Evolutionary conservation across 2,113 vertebrate species (phyloP).

Genomic region (Callorhinus ursinus): DNA sequence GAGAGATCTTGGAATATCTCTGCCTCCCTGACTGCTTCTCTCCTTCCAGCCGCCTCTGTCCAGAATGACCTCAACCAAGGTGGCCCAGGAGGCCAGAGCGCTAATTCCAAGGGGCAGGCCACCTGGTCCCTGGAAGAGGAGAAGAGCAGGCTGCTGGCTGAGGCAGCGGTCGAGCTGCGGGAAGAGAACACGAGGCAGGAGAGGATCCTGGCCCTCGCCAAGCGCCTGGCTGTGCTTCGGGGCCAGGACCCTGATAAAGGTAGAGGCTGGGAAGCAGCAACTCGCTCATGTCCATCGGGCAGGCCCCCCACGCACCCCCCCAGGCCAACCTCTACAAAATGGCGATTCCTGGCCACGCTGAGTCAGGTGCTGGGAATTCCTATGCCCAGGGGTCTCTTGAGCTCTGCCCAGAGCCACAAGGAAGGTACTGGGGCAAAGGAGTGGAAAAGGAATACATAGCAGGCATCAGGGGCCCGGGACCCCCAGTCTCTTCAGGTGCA

Average conservation of each 20-base stretch:
- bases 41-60: conserved; percentile 79
- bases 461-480: neutral
- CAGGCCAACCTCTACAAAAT: neutral
- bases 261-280: conserved; percentile 67
- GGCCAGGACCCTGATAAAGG: conserved; percentile 94
- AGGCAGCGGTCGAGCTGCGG: conserved; percentile 90
- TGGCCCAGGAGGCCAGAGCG: conserved; percentile 66
- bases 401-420: neutral
- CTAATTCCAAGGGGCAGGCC: conserved; percentile 84
- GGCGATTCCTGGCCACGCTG: neutral
- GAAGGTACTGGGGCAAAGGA: neutral
- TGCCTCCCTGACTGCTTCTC: neutral
- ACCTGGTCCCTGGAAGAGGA: conserved; percentile 89
- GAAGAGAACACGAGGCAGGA: conserved; percentile 91
- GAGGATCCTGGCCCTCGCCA: conserved; percentile 91
- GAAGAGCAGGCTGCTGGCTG: conserved; percentile 90
- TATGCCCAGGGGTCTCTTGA: neutral
- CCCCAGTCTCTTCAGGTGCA: neutral
- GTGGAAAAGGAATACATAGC: neutral
- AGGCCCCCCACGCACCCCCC: neutral
- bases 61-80: conserved; percentile 92
- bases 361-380: neutral
- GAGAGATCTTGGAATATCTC: neutral
- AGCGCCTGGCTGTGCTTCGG: conserved; percentile 91
- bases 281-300: neutral